These are phyloP conservation scores for Pachypsylla venusta DNA, from an alignment of 1,140 invertebrate species.

Conservation along the genomic window DNA sequence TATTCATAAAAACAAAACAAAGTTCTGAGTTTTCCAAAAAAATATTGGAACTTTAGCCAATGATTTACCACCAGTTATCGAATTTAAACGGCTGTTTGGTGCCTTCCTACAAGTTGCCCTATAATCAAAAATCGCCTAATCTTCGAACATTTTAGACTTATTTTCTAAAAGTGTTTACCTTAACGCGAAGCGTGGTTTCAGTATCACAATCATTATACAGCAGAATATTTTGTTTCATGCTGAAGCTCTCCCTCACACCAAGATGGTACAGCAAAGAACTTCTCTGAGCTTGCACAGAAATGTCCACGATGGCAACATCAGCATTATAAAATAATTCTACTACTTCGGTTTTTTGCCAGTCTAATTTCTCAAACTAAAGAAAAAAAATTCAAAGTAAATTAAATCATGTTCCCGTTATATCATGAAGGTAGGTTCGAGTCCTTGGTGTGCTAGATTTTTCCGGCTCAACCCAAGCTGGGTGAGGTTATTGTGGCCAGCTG, in stretches of 20 bases:
- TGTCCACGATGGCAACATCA: slow-evolving; percentile 91
- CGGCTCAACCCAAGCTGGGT: no score
- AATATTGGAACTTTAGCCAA: no score
- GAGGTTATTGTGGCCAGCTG: no score
- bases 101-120: not conserved
- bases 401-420: no score
- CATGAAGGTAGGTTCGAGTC: no score
- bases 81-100: no score
- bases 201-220: slow-evolving; percentile 80
- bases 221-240: slow-evolving; percentile 95
- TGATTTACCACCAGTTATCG: not conserved
- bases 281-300: slow-evolving; percentile 71
- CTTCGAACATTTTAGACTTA: no score
- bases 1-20: no score
- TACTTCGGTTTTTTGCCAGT: slow-evolving; percentile 73
- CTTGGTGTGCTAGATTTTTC: no score
- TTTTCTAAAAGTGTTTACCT: slow-evolving; percentile 53
- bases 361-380: slow-evolving; percentile 66
- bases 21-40: no score
- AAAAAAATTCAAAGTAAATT: slow-evolving; percentile 16
- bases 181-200: slow-evolving; percentile 67
- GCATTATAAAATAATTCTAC: slow-evolving; percentile 88
- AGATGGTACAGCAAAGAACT: slow-evolving; percentile 90
- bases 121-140: no score
- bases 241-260: slow-evolving; percentile 93